phyloP scores from a whole-genome alignment of 2,888 invertebrate species.

The Silvanus unidentatus region DNA sequence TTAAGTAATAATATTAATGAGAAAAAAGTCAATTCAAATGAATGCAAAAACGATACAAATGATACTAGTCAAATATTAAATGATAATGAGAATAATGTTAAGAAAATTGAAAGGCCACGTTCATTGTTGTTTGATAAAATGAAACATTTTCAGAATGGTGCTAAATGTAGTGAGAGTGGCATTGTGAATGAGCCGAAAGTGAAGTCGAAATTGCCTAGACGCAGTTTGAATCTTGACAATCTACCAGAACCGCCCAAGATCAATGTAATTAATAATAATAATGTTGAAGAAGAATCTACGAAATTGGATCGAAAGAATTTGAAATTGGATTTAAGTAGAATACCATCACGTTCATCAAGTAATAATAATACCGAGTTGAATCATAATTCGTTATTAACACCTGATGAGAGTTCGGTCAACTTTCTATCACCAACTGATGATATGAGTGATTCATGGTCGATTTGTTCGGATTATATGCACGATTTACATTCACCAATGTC shows the following conservation, averaged over 20 bases:
- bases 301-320: constrained; percentile 48
- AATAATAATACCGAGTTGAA: constrained; percentile 5
- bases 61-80: constrained; percentile 22
- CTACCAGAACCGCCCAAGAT: constrained; percentile 29
- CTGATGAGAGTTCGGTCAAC: constrained; percentile 43
- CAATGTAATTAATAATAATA: constrained; percentile 15
- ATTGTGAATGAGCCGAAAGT: constrained; percentile 23
- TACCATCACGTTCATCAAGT: constrained; percentile 9
- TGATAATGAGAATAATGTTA: constrained; percentile 15
- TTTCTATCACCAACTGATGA: constrained; percentile 58
- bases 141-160: constrained; percentile 47
- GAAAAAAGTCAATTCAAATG: constrained; percentile 19
- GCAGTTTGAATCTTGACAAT: constrained; percentile 42
- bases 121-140: constrained; percentile 52
- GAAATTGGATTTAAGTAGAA: constrained; percentile 57
- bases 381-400: constrained; percentile 40
- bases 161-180: constrained; percentile 45
- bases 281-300: constrained; percentile 15
- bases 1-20: constrained; percentile 8
- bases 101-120: constrained; percentile 48
- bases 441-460: constrained; percentile 58
- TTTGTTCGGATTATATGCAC: constrained; percentile 58
- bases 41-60: constrained; percentile 12
- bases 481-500: constrained; percentile 38
- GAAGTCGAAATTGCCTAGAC: constrained; percentile 42